Evolutionary conservation across 1,140 invertebrate species (phyloP).

Genomic region (Meloidogyne chitwoodi): DNA sequence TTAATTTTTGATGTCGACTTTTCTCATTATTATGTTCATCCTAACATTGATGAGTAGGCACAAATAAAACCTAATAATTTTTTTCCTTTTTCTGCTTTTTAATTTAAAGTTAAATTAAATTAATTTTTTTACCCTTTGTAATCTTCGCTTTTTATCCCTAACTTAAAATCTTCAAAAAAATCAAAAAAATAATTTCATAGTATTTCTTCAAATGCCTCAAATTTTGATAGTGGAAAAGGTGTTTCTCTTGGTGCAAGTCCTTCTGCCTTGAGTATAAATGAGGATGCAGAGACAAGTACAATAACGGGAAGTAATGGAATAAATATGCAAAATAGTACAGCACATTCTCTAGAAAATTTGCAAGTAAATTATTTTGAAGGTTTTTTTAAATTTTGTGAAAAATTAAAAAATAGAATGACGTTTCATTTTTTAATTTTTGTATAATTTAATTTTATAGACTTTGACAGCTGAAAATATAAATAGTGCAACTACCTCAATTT

Average conservation of each 20-base stretch:
- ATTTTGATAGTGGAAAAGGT: slow-evolving; percentile 49
- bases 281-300: slow-evolving; percentile 11
- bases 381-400: neutral
- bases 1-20: neutral
- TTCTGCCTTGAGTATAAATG: slow-evolving; percentile 35
- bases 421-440: neutral
- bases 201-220: slow-evolving; percentile 30
- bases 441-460: neutral
- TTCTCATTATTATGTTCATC: neutral
- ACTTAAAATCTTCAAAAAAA: neutral
- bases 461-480: neutral
- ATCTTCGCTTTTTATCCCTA: neutral
- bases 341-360: neutral
- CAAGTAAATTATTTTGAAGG: neutral
- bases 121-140: neutral
- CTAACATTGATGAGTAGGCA: neutral
- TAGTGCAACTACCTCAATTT: neutral
- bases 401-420: too few species aligned
- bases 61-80: too few species aligned
- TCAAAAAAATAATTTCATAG: neutral
- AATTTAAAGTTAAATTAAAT: neutral
- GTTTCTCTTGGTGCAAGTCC: slow-evolving; percentile 30
- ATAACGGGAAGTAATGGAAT: slow-evolving; percentile 1
- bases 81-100: too few species aligned
- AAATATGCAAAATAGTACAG: neutral